These are phyloP conservation scores for Sciurus vulgaris DNA, from an alignment of 2,797 vertebrate species.

Conservation along the genomic window DNA sequence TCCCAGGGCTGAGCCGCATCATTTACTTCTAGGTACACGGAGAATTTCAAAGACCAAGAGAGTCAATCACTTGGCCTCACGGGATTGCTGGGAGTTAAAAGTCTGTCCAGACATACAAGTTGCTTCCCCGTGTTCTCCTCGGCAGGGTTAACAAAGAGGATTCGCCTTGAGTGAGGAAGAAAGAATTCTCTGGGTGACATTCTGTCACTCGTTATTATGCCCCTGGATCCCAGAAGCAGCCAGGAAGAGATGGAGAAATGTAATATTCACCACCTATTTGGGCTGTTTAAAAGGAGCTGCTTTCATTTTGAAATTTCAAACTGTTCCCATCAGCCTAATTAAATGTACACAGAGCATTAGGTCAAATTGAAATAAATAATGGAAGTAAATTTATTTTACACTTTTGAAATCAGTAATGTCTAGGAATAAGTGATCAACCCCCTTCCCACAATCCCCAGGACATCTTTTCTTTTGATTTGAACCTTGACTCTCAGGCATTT, in stretches of 20 bases:
- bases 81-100: conserved; percentile 64
- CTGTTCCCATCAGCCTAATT: conserved; percentile 53
- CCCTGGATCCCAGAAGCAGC: background rate
- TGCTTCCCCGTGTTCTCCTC: conserved; percentile 70
- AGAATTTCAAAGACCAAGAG: conserved; percentile 77
- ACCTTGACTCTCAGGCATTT: background rate
- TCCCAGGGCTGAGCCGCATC: background rate
- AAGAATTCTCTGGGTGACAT: conserved; percentile 52
- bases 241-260: conserved; percentile 79
- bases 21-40: conserved; percentile 38
- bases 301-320: conserved; percentile 67
- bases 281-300: conserved; percentile 38
- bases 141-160: conserved; percentile 49
- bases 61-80: conserved; percentile 69
- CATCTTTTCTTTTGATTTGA: background rate
- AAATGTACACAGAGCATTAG: conserved; percentile 56
- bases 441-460: fast-evolving
- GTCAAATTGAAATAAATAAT: conserved; percentile 48
- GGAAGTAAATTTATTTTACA: conserved; percentile 40
- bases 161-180: conserved; percentile 58
- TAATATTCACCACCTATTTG: conserved; percentile 72
- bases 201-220: conserved; percentile 69
- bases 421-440: background rate
- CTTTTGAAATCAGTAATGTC: conserved; percentile 43
- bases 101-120: conserved; percentile 69